Evolutionary conservation across 2,888 invertebrate species (phyloP).

Genomic region (Napeogenes sylphis): DNA sequence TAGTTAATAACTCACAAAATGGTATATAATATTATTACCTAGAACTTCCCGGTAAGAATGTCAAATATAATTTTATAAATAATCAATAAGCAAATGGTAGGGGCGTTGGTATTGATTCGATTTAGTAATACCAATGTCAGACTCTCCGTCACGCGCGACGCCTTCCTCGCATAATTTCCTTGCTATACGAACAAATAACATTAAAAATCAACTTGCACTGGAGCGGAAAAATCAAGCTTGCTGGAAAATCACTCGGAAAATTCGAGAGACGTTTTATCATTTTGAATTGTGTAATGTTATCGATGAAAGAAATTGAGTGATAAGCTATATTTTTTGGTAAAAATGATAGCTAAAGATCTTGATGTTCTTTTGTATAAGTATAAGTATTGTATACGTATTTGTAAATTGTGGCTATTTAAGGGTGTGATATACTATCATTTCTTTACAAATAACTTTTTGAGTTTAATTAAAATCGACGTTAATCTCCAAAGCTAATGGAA

Average conservation of each 20-base stretch:
- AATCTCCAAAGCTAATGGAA: neutral
- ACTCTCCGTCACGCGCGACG: conserved; percentile 62
- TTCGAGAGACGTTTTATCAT: conserved; percentile 52
- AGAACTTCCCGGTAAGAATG: too few species aligned
- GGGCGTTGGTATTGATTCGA: conserved; percentile 60
- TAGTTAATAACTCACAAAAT: too few species aligned
- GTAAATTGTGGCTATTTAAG: too few species aligned
- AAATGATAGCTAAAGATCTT: too few species aligned
- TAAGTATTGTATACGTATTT: too few species aligned
- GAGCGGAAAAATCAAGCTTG: conserved; percentile 34
- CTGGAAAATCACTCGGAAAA: conserved; percentile 46
- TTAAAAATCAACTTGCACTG: conserved; percentile 56
- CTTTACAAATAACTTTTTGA: neutral
- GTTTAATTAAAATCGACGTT: neutral
- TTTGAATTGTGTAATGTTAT: neutral
- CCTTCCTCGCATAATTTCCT: conserved; percentile 62
- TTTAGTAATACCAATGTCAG: conserved; percentile 64
- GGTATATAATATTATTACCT: too few species aligned
- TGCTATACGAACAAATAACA: conserved; percentile 62
- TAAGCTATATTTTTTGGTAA: too few species aligned
- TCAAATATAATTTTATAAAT: too few species aligned
- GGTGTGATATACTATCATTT: too few species aligned
- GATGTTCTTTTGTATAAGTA: too few species aligned
- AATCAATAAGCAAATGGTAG: conserved; percentile 39
- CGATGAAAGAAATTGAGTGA: too few species aligned